phyloP scores from a whole-genome alignment of 2,888 invertebrate genomes.

The Exocentrus adspersus region DNA sequence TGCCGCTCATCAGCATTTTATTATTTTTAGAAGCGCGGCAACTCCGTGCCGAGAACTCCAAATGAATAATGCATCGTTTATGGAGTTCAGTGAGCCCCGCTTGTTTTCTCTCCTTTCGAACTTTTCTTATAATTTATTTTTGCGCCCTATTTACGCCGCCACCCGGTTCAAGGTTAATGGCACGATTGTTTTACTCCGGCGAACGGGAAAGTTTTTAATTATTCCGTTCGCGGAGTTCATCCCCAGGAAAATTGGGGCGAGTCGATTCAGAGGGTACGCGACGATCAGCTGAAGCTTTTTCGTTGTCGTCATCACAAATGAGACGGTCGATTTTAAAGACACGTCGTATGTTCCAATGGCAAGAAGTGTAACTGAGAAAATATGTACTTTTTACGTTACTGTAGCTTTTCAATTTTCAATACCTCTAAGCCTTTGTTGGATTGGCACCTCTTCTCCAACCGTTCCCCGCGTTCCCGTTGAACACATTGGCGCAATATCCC shows the following conservation, averaged over 20 bases:
- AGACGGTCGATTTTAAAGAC: no score
- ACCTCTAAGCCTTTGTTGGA: no score
- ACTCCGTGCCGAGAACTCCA: constrained; percentile 51
- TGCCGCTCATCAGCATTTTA: constrained; percentile 64
- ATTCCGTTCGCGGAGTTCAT: neutral
- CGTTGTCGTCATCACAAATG: no score
- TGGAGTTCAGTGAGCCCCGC: constrained; percentile 51
- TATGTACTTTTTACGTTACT: no score
- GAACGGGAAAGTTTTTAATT: neutral
- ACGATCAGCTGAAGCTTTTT: no score
- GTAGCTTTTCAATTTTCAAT: no score
- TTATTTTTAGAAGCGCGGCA: constrained; percentile 61
- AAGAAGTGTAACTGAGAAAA: no score
- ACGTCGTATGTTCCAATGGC: no score
- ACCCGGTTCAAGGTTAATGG: constrained; percentile 47
- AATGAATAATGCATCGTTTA: constrained; percentile 59
- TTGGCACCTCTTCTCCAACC: no score
- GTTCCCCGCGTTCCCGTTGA: no score
- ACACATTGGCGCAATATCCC: neutral
- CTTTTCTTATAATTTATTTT: constrained; percentile 52
- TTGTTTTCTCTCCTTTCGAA: constrained; percentile 48
- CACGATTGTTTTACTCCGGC: neutral
- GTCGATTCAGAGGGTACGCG: no score
- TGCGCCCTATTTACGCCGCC: constrained; percentile 46
- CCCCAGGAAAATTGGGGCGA: no score